Evolutionary conservation across 2,888 invertebrate species (phyloP).

Genomic region (Cyclophora punctaria): DNA sequence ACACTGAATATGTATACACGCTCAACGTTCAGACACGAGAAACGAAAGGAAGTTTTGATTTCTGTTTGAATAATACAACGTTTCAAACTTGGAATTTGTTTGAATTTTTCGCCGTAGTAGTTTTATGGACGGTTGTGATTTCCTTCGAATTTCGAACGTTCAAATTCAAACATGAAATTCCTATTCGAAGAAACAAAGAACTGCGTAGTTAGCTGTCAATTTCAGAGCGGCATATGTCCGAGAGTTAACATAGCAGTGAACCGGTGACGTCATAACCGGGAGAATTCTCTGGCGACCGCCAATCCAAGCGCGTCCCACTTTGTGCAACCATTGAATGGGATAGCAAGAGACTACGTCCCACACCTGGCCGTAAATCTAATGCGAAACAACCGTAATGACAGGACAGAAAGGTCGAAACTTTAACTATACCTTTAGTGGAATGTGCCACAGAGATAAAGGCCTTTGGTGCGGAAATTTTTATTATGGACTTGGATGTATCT

Average conservation of each 20-base stretch:
- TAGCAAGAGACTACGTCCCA: conserved; percentile 43
- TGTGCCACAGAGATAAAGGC: conserved; percentile 55
- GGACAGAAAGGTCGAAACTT: conserved; percentile 35
- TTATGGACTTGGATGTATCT: conserved; percentile 48
- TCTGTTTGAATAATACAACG: conserved; percentile 46
- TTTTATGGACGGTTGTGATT: conserved; percentile 7
- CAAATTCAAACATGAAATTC: too few species aligned
- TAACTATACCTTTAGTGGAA: conserved; percentile 50
- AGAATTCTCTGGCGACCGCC: conserved; percentile 37
- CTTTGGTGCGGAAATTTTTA: conserved; percentile 69
- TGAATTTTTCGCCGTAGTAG: conserved; percentile 21
- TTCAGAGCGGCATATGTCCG: too few species aligned
- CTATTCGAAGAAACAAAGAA: too few species aligned
- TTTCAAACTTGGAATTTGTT: conserved; percentile 32
- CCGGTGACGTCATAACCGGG: conserved; percentile 31
- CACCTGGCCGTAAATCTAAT: conserved; percentile 61
- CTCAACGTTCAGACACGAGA: conserved; percentile 32
- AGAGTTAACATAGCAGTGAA: too few species aligned
- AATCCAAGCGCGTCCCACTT: conserved; percentile 54
- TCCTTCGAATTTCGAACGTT: too few species aligned
- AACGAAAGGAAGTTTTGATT: conserved; percentile 57
- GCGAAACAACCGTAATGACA: conserved; percentile 38
- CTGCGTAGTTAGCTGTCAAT: too few species aligned
- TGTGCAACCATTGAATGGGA: conserved; percentile 55
- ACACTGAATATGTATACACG: conserved; percentile 39